Conservation (phyloP, 2,113 vertebrate genomes). For the Syngnathus scovelli region DNA sequence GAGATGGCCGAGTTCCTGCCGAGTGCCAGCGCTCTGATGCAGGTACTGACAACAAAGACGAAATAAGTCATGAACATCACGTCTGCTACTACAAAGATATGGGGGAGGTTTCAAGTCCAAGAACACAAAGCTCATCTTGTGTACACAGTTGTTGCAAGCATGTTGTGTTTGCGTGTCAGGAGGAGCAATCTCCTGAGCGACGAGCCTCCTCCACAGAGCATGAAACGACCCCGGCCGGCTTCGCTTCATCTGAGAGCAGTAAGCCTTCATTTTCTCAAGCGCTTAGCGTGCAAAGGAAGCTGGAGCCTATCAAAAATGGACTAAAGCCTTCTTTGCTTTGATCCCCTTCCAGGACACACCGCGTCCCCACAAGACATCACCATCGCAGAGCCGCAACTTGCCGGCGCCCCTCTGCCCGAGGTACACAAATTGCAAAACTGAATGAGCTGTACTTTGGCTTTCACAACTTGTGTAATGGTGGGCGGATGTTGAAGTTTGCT, state of each 20-base stretch:
- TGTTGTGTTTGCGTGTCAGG: background rate
- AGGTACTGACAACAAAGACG: constrained; percentile 45
- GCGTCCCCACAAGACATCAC: constrained; percentile 73
- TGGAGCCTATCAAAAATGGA: no score
- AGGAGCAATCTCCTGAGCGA: background rate
- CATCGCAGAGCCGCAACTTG: constrained; percentile 66
- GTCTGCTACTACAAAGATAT: background rate
- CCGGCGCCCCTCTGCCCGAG: constrained; percentile 56
- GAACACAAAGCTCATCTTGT: background rate
- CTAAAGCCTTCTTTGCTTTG: background rate
- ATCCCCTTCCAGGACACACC: constrained; percentile 46
- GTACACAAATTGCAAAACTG: constrained; percentile 36
- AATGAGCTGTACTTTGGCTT: no score
- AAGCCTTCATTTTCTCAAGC: background rate
- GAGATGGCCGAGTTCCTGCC: constrained; percentile 41
- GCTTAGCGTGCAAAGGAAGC: no score
- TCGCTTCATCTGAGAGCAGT: background rate
- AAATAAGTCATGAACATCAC: background rate
- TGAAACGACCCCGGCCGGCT: background rate
- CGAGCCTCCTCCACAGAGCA: background rate
- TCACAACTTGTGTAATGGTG: no score
- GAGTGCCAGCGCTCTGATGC: constrained; percentile 50
- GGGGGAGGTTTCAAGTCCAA: background rate
- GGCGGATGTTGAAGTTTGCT: no score
- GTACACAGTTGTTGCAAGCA: background rate